These are phyloP conservation scores for Platalea minor DNA, from an alignment of 2,797 vertebrate species.

Conservation along the genomic window DNA sequence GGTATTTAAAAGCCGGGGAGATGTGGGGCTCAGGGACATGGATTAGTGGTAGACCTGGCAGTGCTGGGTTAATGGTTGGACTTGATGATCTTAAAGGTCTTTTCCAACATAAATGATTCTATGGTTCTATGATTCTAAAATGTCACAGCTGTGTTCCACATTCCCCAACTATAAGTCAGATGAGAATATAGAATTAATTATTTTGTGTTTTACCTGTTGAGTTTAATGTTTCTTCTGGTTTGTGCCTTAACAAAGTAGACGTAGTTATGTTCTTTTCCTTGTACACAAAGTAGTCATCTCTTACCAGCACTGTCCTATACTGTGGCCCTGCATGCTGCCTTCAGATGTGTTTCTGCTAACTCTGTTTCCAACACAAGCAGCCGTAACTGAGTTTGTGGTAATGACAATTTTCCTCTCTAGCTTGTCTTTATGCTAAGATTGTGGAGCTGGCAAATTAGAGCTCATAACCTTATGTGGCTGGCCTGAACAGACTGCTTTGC, in stretches of 20 bases:
- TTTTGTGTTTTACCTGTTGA: neutral
- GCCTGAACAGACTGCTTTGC: neutral
- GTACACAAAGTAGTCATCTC: neutral
- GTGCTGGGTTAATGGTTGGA: too few relatives aligned
- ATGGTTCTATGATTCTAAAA: too few relatives aligned
- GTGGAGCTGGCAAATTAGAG: neutral
- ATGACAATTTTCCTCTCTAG: neutral
- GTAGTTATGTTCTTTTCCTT: neutral
- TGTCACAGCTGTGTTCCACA: neutral
- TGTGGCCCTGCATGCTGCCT: neutral
- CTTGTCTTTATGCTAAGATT: neutral
- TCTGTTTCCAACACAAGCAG: neutral
- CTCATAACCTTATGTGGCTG: neutral
- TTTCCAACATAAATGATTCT: too few relatives aligned
- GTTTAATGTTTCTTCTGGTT: neutral
- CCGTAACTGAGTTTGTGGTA: neutral
- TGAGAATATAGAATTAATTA: neutral
- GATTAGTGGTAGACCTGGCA: too few relatives aligned
- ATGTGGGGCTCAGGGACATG: too few relatives aligned
- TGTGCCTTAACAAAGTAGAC: neutral
- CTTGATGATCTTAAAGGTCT: too few relatives aligned
- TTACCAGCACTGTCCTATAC: neutral
- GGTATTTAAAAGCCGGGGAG: too few relatives aligned
- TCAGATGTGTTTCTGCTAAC: neutral
- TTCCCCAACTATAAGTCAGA: neutral